phyloP scores from a whole-genome alignment of 2,797 vertebrate genomes.

The Rhadinocentrus ornatus region DNA sequence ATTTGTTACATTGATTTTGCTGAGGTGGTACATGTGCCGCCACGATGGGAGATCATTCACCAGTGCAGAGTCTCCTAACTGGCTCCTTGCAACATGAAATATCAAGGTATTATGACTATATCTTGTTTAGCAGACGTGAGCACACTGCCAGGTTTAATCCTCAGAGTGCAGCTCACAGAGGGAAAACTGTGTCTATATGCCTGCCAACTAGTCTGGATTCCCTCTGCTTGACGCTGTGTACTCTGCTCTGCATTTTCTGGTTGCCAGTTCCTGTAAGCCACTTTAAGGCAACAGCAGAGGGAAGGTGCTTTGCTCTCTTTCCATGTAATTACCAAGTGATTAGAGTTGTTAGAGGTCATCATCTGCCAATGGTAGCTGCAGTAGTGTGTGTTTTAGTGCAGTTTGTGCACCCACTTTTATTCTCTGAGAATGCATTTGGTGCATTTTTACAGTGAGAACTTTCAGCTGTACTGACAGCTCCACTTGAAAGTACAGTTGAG shows the following conservation, averaged over 20 bases:
- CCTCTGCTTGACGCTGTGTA: conserved; percentile 59
- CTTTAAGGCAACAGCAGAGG: conserved; percentile 42
- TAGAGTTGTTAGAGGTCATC: conserved; percentile 50
- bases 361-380: conserved; percentile 7
- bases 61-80: conserved; percentile 14
- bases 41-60: conserved; percentile 24
- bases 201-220: conserved; percentile 71
- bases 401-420: background rate
- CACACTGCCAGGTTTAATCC: conserved; percentile 66
- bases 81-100: conserved; percentile 41
- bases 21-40: conserved; percentile 4
- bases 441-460: conserved; percentile 6
- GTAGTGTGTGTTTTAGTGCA: background rate
- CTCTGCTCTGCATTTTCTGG: conserved; percentile 44
- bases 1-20: background rate
- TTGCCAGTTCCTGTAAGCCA: conserved; percentile 56
- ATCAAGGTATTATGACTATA: conserved; percentile 64
- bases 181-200: conserved; percentile 59
- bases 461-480: background rate
- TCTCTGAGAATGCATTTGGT: background rate
- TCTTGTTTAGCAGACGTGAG: conserved; percentile 68
- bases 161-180: conserved; percentile 47
- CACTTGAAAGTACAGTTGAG: conserved; percentile 15
- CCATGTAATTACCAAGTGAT: conserved; percentile 55
- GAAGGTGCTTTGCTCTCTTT: conserved; percentile 36